Evolutionary conservation across 2,113 vertebrate species (phyloP).

Genomic region (Bubo bubo): DNA sequence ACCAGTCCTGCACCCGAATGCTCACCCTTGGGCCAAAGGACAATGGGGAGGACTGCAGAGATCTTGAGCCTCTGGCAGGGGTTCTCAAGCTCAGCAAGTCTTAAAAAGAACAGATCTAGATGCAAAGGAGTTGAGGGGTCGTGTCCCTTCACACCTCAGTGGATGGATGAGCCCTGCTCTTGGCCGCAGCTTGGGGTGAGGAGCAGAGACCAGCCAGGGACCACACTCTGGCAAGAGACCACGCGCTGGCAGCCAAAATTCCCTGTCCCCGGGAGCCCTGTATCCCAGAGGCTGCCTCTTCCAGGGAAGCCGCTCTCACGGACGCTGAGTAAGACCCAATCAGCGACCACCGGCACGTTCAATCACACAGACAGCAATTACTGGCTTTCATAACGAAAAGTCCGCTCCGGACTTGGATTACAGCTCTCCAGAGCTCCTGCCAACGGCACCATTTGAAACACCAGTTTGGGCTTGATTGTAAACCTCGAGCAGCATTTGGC

Average conservation of each 20-base stretch:
- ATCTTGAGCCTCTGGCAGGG: not conserved
- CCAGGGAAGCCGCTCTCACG: not conserved
- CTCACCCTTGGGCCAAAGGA: not conserved
- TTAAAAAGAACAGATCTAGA: not conserved
- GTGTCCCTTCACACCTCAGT: accelerated
- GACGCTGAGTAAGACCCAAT: not conserved
- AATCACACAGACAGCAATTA: not conserved
- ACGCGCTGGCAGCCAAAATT: not conserved
- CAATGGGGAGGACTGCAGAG: not conserved
- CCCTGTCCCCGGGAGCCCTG: no score
- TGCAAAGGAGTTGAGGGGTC: not conserved
- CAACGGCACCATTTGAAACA: not conserved
- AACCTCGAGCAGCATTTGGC: not conserved
- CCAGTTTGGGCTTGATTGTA: not conserved
- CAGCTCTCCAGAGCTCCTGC: not conserved
- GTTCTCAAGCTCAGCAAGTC: not conserved
- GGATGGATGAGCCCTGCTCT: accelerated
- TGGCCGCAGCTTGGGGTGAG: accelerated
- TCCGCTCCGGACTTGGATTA: not conserved
- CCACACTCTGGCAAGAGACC: accelerated
- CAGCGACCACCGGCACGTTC: not conserved
- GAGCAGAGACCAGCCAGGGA: not conserved
- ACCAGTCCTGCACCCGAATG: accelerated
- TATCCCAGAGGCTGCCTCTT: not conserved
- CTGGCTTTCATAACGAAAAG: not conserved